A percentile compares a stretch with the other conserved stretches of the same genome.
phyloP scores from a whole-genome alignment of 2,797 vertebrate species.

The Myotis findleyi region DNA sequence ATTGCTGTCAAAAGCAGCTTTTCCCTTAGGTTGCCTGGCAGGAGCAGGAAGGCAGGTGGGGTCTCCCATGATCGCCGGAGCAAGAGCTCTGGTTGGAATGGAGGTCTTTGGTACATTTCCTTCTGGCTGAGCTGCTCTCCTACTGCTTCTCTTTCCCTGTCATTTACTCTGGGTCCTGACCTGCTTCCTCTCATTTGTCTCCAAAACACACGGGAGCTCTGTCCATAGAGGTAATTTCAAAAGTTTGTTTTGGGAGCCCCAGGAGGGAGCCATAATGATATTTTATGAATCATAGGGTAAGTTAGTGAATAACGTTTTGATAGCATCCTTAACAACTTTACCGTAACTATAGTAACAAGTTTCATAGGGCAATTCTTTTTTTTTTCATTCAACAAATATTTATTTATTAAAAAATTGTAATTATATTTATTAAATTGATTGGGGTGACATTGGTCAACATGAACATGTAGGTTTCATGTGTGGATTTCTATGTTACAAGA shows the following conservation, averaged over 20 bases:
- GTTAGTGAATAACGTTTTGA: constrained; percentile 29
- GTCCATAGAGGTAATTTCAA: background rate
- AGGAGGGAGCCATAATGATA: background rate
- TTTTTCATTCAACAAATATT: no score
- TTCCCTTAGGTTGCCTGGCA: background rate
- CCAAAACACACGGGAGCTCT: background rate
- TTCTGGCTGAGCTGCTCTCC: background rate
- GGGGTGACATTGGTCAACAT: no score
- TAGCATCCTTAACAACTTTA: background rate
- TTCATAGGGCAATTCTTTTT: background rate
- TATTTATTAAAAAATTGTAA: no score
- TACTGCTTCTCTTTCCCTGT: background rate
- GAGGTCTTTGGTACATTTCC: background rate
- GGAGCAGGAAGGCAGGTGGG: background rate
- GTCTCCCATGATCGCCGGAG: background rate
- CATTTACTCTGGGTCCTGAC: background rate
- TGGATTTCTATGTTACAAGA: no score
- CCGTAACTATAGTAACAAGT: background rate
- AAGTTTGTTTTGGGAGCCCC: background rate
- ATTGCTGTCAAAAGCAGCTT: background rate
- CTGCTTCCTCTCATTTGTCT: background rate
- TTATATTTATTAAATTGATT: no score
- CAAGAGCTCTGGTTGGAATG: background rate
- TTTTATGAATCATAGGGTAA: constrained; percentile 8
- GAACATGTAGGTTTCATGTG: no score